Conservation (phyloP, 2,888 invertebrate species). For the Lamellibrachia columna region DNA sequence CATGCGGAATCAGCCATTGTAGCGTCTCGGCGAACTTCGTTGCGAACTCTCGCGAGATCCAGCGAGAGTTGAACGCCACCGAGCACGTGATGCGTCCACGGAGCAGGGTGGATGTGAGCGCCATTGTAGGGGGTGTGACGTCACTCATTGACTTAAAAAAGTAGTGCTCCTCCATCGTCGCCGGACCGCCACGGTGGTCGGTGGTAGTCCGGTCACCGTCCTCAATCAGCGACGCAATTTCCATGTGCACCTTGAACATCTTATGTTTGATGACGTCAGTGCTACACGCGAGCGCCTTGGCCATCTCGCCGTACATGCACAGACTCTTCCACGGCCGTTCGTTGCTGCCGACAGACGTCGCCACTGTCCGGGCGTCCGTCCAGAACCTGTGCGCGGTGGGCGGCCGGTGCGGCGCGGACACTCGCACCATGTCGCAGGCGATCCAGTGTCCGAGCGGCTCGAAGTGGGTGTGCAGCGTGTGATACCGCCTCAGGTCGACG, state of each 20-base stretch:
- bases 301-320: neutral
- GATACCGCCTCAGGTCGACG: neutral
- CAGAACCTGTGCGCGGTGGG: neutral
- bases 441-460: constrained; percentile 5
- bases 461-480: neutral
- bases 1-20: constrained; percentile 8
- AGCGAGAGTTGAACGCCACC: neutral
- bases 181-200: neutral
- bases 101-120: neutral
- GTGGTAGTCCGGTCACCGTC: neutral
- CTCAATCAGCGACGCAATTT: neutral
- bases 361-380: neutral
- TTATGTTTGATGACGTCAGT: neutral
- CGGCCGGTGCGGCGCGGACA: neutral
- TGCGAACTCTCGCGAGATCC: constrained; percentile 11
- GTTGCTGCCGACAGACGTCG: neutral
- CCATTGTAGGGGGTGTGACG: neutral
- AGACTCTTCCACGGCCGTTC: constrained; percentile 6
- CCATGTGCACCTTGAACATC: neutral
- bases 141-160: constrained; percentile 1
- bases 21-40: neutral
- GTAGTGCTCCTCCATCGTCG: neutral
- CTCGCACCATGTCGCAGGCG: neutral
- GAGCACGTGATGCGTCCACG: neutral
- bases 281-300: neutral